These are phyloP conservation scores for Cryptus armator DNA, from an alignment of 2,888 invertebrate genomes.

Conservation along the genomic window DNA sequence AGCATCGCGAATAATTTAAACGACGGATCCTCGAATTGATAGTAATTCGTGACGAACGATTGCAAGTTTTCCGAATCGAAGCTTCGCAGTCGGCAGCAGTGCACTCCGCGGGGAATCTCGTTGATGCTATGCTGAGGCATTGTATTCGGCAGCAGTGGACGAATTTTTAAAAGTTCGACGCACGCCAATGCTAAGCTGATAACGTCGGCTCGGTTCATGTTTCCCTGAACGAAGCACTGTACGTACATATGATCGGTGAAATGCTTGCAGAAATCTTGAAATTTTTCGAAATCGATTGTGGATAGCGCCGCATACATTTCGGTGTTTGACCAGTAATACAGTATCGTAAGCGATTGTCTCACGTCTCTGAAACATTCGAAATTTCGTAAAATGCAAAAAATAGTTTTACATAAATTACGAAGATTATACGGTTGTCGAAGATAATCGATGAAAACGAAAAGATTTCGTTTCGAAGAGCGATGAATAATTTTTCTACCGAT, in stretches of 20 bases:
- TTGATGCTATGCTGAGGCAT: conserved; percentile 87
- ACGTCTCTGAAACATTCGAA: conserved; percentile 87
- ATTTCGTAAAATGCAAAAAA: neutral
- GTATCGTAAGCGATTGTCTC: conserved; percentile 87
- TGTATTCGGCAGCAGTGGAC: conserved; percentile 84
- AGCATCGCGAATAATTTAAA: conserved; percentile 89
- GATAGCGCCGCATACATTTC: conserved; percentile 88
- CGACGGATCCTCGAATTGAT: conserved; percentile 90
- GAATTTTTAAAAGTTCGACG: conserved; percentile 87
- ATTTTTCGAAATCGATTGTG: conserved; percentile 87
- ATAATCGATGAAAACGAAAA: neutral
- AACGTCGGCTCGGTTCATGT: conserved; percentile 89
- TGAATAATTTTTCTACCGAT: no score
- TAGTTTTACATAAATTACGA: no score
- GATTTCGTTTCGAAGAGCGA: no score
- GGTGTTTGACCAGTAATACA: conserved; percentile 89
- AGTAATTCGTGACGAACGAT: conserved; percentile 95
- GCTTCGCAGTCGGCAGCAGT: conserved; percentile 89
- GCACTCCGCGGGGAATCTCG: conserved; percentile 89
- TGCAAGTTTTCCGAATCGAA: conserved; percentile 89
- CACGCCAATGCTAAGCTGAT: conserved; percentile 87
- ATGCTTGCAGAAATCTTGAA: conserved; percentile 87
- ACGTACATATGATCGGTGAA: conserved; percentile 89
- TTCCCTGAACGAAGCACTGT: conserved; percentile 93
- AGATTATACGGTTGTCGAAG: neutral